Base-by-base conservation (phyloP, 2,113 vertebrate genomes). In the Morone chrysops region DNA sequence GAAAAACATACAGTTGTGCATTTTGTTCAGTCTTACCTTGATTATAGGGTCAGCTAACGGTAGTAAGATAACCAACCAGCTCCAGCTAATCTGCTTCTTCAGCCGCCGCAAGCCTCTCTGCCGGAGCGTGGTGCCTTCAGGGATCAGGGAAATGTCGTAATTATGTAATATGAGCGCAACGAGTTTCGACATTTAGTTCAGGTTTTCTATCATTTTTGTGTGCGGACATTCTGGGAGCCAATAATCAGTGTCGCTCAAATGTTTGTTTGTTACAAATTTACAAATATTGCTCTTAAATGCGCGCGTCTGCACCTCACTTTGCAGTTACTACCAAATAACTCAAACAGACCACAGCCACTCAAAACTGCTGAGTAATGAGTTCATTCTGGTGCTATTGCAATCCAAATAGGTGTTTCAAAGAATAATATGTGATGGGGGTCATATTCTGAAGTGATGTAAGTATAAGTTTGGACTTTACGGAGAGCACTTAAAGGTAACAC, bases 101-200 rank as follows among this genome's bases (percentile, higher is more conserved):
- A 70, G 71, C 61, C 17, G 7, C 11, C 3, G 3, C 38, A 41
- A 68, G 9, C 61, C 18, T 10, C 80, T 36, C 68, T 38, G 10
- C 4, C 6, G 5, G 5, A 22, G 6, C 8, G 2, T 25, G 86
- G 25, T 74, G 82, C 82, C 8, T 92, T 92, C 53, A 83, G 0
- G 4, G 2, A 1, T 38, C 22, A 17, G 13, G 1, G 8, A 56
- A 2, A 75, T 45, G 9, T 83, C 25, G 80, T 47, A 81, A 56
- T 13, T 48, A 8, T 20, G 0, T 41, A 0, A 0, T 0, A 0
- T 0, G 0, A 3, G 0, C 0, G 0, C 17, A 45, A 73, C 60
- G 3, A 43, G 0, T 70, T 22, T 14, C 4, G 2, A 13, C 0
- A 61, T 41, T 41, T 8, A 8, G 0, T 10, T 4, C 2, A 11